These are phyloP conservation scores for Cylloceria caligata DNA, from an alignment of 2,888 invertebrate species.

Conservation along the genomic window DNA sequence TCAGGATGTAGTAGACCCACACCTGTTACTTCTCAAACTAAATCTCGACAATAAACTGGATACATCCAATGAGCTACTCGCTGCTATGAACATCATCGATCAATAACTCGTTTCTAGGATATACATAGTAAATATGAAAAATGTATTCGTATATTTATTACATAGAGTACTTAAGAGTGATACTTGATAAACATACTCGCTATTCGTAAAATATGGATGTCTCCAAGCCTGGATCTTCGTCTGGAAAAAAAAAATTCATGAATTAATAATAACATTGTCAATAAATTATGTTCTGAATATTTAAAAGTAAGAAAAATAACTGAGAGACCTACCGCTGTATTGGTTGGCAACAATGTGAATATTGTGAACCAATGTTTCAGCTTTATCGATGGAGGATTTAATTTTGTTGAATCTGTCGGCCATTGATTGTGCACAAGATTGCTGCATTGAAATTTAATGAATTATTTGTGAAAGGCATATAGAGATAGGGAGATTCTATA, in stretches of 20 bases:
- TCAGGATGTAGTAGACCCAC: constrained; percentile 79
- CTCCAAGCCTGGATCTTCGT: constrained; percentile 53
- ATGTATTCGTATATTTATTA: constrained; percentile 20
- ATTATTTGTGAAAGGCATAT: constrained; percentile 3
- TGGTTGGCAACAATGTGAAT: constrained; percentile 62
- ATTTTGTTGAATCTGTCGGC: constrained; percentile 65
- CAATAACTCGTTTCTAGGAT: constrained; percentile 33
- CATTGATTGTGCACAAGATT: constrained; percentile 58
- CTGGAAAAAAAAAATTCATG: constrained; percentile 56
- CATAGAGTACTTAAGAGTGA: not conserved
- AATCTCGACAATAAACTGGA: constrained; percentile 75
- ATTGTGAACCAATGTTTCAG: constrained; percentile 70
- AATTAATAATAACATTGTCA: not conserved
- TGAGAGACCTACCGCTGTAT: constrained; percentile 30
- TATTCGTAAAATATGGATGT: constrained; percentile 54
- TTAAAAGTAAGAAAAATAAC: too few species aligned
- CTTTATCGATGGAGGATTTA: constrained; percentile 66
- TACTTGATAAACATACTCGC: constrained; percentile 6
- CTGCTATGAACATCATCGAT: constrained; percentile 60
- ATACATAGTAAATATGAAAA: constrained; percentile 4
- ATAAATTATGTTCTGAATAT: not conserved
- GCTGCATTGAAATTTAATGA: constrained; percentile 50
- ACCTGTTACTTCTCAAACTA: constrained; percentile 76
- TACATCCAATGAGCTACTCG: constrained; percentile 65
- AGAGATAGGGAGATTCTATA: not conserved